Percentiles rank a stretch among this genome's conserved stretches.
Evolutionary conservation across 2,113 vertebrate genomes (phyloP).

Genomic region (Serilophus lunatus): DNA sequence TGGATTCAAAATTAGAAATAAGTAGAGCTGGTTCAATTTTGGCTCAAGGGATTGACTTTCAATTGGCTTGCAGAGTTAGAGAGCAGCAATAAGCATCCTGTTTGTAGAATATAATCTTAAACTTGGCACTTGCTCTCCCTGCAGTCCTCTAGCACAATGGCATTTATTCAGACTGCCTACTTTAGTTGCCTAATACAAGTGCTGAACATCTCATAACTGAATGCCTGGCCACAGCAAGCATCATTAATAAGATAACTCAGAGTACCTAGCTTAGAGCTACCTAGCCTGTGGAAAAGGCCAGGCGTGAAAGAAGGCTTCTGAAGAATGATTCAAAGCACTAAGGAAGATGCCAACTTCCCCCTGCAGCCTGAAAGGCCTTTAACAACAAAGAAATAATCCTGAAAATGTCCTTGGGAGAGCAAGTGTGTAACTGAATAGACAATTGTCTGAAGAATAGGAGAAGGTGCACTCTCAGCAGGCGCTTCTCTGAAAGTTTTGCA

Average conservation of each 20-base stretch:
- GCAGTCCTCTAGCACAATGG: constrained; percentile 20
- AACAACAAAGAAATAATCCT: neutral
- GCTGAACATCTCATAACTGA: constrained; percentile 2
- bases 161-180: neutral
- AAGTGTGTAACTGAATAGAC: neutral
- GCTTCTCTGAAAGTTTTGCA: neutral
- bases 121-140: constrained; percentile 31
- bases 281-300: neutral
- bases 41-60: constrained; percentile 12
- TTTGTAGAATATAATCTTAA: constrained; percentile 51
- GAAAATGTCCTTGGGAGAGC: neutral
- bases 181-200: neutral
- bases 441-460: neutral
- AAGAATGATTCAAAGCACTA: neutral
- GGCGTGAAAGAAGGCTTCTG: neutral
- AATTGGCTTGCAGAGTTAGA: neutral
- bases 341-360: neutral
- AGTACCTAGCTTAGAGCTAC: neutral
- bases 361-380: neutral
- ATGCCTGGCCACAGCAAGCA: neutral
- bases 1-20: constrained; percentile 11
- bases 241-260: neutral
- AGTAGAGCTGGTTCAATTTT: constrained; percentile 4
- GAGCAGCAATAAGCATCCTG: constrained; percentile 23
- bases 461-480: neutral